Percentiles rank a stretch among this genome's conserved stretches.
Conservation (phyloP, 2,888 invertebrate genomes). For the Endotricha flammealis region DNA sequence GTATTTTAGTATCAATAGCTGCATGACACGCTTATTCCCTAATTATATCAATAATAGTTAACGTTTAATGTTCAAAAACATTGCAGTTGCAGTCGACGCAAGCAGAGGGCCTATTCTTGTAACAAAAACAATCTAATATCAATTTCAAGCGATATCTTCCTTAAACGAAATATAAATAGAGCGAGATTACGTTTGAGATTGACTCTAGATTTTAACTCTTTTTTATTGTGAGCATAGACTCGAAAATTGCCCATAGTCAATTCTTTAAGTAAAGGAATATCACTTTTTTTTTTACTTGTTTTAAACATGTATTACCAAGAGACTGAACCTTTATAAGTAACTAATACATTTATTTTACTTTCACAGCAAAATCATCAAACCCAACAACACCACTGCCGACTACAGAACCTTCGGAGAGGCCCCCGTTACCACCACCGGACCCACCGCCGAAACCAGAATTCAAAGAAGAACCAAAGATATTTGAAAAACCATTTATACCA, state of each 20-base stretch:
- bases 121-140: neutral
- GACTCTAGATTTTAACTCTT: no score
- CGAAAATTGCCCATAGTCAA: no score
- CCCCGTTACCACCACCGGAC: slow-evolving; percentile 29
- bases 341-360: slow-evolving; percentile 19
- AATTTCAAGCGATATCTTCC: slow-evolving; percentile 1
- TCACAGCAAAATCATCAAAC: slow-evolving; percentile 27
- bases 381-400: slow-evolving; percentile 18
- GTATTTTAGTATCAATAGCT: no score
- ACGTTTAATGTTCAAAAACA: neutral
- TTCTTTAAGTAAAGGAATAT: no score
- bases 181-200: no score
- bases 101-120: no score
- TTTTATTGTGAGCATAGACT: no score
- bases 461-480: slow-evolving; percentile 40
- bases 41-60: neutral
- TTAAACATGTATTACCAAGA: no score
- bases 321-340: slow-evolving; percentile 4
- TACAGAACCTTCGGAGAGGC: slow-evolving; percentile 16
- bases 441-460: slow-evolving; percentile 42
- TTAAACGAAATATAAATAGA: no score
- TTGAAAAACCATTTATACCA: slow-evolving; percentile 48
- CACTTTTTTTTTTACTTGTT: no score
- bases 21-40: slow-evolving; percentile 2
- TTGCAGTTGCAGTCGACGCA: no score